Evolutionary conservation across 1,140 invertebrate species (phyloP).

Genomic region (Aleiodes sp.): DNA sequence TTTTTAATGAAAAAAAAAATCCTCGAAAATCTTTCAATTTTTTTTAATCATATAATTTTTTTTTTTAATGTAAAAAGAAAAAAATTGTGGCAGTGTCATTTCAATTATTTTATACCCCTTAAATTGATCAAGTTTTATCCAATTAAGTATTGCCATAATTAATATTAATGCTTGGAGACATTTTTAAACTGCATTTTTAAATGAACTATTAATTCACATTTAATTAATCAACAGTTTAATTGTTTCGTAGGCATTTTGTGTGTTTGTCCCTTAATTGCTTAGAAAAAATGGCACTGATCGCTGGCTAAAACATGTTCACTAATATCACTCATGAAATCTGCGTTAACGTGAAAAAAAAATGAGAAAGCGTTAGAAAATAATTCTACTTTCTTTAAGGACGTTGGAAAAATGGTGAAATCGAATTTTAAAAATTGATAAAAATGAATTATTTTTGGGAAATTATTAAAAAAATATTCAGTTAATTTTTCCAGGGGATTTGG

Average conservation of each 20-base stretch:
- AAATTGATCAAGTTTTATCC: not conserved
- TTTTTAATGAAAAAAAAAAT: no score
- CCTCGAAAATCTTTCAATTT: constrained; percentile 21
- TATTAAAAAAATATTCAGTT: no score
- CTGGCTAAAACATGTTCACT: constrained; percentile 39
- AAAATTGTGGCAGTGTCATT: constrained; percentile 1
- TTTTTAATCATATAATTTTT: no score
- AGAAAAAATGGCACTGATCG: constrained; percentile 63
- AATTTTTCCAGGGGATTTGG: no score
- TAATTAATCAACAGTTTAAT: not conserved
- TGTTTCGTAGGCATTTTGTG: not conserved
- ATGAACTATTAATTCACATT: not conserved
- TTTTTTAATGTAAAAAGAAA: not conserved
- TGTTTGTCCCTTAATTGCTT: constrained; percentile 59
- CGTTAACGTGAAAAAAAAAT: constrained; percentile 29
- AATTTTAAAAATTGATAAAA: not conserved
- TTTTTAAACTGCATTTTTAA: not conserved
- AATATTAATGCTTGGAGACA: not conserved
- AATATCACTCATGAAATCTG: not conserved
- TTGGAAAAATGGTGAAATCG: no score
- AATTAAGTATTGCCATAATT: constrained; percentile 30
- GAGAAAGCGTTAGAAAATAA: not conserved
- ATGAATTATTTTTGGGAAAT: no score
- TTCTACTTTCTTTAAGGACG: constrained; percentile 24
- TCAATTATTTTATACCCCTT: not conserved